Percentiles rank a stretch among this genome's conserved stretches.
Conservation (phyloP, 1,140 invertebrate species). For the Belonocnema kinseyi region DNA sequence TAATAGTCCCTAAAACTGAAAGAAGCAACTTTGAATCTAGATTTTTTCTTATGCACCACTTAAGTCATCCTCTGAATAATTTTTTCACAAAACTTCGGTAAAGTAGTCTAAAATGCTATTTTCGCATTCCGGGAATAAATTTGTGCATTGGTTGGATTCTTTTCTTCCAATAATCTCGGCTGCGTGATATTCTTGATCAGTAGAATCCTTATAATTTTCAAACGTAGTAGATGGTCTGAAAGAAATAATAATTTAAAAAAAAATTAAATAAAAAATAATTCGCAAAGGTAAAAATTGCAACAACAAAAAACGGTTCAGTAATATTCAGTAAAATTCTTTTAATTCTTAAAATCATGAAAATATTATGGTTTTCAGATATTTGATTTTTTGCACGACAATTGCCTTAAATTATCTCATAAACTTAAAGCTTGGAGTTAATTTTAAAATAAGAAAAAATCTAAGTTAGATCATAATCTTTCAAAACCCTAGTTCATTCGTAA, state of each 20-base stretch:
- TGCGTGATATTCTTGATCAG: slow-evolving; percentile 83
- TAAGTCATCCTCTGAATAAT: neutral
- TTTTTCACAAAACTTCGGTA: slow-evolving; percentile 64
- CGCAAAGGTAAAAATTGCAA: no score
- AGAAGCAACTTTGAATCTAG: neutral
- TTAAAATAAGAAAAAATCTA: no score
- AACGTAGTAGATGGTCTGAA: slow-evolving; percentile 79
- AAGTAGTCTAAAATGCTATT: slow-evolving; percentile 80
- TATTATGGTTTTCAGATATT: no score
- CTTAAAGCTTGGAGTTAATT: no score
- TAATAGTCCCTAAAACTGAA: neutral
- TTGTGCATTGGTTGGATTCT: slow-evolving; percentile 76
- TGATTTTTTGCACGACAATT: no score
- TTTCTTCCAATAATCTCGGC: slow-evolving; percentile 80
- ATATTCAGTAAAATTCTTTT: no score
- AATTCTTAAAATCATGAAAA: no score
- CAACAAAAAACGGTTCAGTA: no score
- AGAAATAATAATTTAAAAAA: slow-evolving; percentile 38
- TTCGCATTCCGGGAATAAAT: slow-evolving; percentile 81
- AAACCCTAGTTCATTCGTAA: no score
- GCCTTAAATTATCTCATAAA: no score
- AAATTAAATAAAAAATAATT: neutral
- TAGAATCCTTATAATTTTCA: slow-evolving; percentile 76
- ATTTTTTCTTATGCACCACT: neutral
- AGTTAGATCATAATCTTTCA: no score